Base-by-base conservation (phyloP, 1,140 invertebrate species). In the Danaus plexippus region DNA sequence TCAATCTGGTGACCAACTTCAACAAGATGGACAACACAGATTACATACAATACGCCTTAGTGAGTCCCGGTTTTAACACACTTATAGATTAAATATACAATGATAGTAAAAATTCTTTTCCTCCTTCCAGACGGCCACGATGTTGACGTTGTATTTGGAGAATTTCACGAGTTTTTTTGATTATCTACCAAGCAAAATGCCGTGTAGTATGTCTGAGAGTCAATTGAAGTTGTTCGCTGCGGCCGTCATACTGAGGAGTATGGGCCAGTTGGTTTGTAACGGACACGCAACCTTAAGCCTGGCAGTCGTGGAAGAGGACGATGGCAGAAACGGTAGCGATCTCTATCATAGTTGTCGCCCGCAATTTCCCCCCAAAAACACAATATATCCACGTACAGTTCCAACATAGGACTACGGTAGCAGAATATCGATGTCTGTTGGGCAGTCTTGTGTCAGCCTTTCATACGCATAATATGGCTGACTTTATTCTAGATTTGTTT, bases 201-300 rank as follows among this genome's bases (percentile, higher is more conserved):
- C 69, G 5, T 63, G 61, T 56, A 10, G 47, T 3, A 32, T 78
- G 41, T 70, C 67, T n/a, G 66, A 73, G 6, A 7, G 44, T 12
- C 77, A 88, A 50, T 66, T 88, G 66, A 76, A 76, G 43, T 47
- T 87, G 47, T 88, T 90, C 60, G 81, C 92, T 51, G 91, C 92
- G 3, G 89, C 89, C 12, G 70, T 92, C 11, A 69, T 96, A 13
- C 83, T 95, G 43, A 88, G 91, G 46, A 91, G 94, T 65, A 90
- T 94, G 48, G 89, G 92, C 12, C 95, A 96, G 80, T 83, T 96
- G 47, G 90, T 95, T 42, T 93, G 91, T 74, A 96, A 96, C 83
- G 94, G 92, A 1, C 91, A 94, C 80, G 92, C 94, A 9, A 91
- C 94, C 10, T 90, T 92, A 4, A 88, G 83, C 58, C 67, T 90